Evolutionary conservation across 1,140 invertebrate species (phyloP), one percentile per base, ranked within the genome.

Genomic region (Drosophila teissieri): DNA sequence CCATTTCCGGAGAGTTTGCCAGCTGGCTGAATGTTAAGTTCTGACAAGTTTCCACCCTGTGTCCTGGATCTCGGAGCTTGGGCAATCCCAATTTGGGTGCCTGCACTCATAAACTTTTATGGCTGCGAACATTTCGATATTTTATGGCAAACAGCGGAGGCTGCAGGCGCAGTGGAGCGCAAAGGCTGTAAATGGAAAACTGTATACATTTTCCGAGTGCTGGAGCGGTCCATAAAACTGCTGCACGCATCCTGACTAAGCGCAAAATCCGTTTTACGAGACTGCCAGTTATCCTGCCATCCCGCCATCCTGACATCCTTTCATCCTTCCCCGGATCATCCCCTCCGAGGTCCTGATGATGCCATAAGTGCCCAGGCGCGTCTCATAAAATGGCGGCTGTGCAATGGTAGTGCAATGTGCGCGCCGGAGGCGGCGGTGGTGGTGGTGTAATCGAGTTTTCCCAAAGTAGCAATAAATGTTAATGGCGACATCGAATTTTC

Each of bases 381-480:
- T 52, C 77, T 84, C 84, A 57, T 88, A 84, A 88, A 88, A 88
- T 78, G 84, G 73, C 76, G 80, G 67, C 78, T 70, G 60, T 53
- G 73, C 65, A 73, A 57, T 74, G 67, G 67, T 63, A 67, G n/a
- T 63, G 67, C 53, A 72, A 19, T 54, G 74, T 45, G 55, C 46
- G 27, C 27, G n/a, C 54, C 17, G 53, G 11, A 6, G 27, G 11
- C 27, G 27, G 7, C 7, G 27, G 27, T 7, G 62, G 34, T 34
- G 39, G 17, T 42, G 61, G 64, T 73, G 76, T 86, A 90, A 90
- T 90, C 79, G 86, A 90, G 79, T 90, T 90, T 86, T 78, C 64
- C 80, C 88, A 80, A 86, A 86, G 82, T 83, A 82, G 76, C 79
- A 86, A 86, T 90, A 90, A 90, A 90, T 90, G 86, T 90, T 90